Evolutionary conservation across 2,113 vertebrate genomes (phyloP).

Genomic region (Cyprinodon brontotheroides): DNA sequence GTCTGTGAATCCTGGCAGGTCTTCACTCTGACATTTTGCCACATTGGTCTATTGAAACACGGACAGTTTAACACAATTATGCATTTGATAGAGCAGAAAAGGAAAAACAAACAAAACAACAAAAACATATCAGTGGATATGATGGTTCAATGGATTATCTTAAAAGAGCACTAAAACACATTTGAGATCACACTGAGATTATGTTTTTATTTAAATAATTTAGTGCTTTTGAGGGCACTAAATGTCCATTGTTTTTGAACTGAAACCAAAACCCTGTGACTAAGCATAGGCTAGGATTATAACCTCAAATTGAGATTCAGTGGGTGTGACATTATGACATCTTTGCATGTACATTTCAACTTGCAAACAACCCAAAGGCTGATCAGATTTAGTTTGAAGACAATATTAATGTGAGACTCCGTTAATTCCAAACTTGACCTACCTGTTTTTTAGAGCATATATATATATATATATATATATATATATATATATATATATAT

Average conservation of each 20-base stretch:
- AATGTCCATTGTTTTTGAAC: background rate
- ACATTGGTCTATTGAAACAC: slow-evolving; percentile 28
- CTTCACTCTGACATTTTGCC: slow-evolving; percentile 37
- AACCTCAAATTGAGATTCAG: background rate
- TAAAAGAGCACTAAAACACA: background rate
- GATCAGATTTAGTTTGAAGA: too few relatives aligned
- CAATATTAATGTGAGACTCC: too few relatives aligned
- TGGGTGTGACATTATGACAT: too few relatives aligned
- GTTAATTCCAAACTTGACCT: too few relatives aligned
- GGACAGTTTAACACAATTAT: background rate
- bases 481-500: too few relatives aligned
- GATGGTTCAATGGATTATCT: background rate
- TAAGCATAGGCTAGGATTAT: background rate
- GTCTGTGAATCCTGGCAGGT: slow-evolving; percentile 55
- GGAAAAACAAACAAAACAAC: background rate
- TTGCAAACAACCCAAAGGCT: background rate
- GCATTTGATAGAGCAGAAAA: background rate
- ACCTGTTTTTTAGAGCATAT: too few relatives aligned
- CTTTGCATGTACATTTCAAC: too few relatives aligned
- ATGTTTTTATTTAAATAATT: background rate
- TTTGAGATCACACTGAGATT: background rate
- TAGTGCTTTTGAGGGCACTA: background rate
- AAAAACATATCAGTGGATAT: background rate
- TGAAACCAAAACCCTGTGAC: background rate
- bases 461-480: too few relatives aligned